Base-by-base conservation (phyloP, 2,888 invertebrate species). In the Physocephala rufipes region DNA sequence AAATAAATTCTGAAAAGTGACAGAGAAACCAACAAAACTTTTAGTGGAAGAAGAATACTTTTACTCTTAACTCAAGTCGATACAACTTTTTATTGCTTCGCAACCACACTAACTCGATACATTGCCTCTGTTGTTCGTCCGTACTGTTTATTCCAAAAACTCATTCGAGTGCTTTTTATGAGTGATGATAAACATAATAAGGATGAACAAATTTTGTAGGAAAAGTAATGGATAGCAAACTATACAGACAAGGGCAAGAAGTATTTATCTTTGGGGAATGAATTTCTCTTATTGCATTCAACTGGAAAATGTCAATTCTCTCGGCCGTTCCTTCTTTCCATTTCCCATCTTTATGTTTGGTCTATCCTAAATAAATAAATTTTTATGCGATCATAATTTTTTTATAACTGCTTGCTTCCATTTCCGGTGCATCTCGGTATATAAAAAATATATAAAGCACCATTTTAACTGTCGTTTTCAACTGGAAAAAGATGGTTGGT, bases 401-500 rank as follows among this genome's bases (percentile, higher is more conserved):
- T 70, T 28, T 55, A 65, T 70, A 13, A 15, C 28, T 28, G 58
- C 15, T 58, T 70, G 58, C 64, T 55, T 64, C n/a, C 45, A 64
- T 15, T 51, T 61, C n/a, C 49, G 36, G 36, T 36, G 36, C 28
- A n/a, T n/a, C 28, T 59, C 47, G 24, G 21, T 43, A 36, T 36
- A n/a, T n/a, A 36, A 36, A 36, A 4, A 9, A 36, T 4, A 36
- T 9, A 36, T 36, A 36, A 36, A 36, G 36, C 36, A 7, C 36
- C n/a, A n/a, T n/a, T 36, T 36, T 21, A 15, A 13, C 49, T 24
- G 2, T 3, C 21, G 19, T 24, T 21, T 58, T 24, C 1, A 24
- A 58, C 15, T 12, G 28, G 4, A 21, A 58, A 58, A 12, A 58
- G 15, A n/a, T n/a, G n/a, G n/a, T n/a, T n/a, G n/a, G 16, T 2